These are phyloP conservation scores for Gambusia affinis DNA, from an alignment of 2,113 vertebrate species.

Conservation along the genomic window DNA sequence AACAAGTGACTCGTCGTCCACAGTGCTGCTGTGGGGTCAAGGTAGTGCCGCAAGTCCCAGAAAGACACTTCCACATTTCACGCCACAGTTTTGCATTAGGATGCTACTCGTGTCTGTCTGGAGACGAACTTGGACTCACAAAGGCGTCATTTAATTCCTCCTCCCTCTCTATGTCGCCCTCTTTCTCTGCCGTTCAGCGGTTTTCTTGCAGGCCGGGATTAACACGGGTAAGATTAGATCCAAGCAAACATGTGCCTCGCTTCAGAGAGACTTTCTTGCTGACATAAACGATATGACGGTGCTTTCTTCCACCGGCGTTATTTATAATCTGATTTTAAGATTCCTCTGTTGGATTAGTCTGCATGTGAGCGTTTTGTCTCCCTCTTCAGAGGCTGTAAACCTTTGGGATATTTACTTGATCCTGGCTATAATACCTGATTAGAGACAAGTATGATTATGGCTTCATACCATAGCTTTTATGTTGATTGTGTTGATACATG, in stretches of 20 bases:
- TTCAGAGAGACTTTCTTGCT: slow-evolving; percentile 46
- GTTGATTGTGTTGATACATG: slow-evolving; percentile 74
- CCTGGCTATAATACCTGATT: slow-evolving; percentile 65
- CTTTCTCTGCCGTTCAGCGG: slow-evolving; percentile 37
- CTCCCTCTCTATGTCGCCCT: slow-evolving; percentile 8
- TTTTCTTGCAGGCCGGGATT: slow-evolving; percentile 66
- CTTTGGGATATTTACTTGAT: slow-evolving; percentile 50
- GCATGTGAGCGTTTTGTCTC: background rate
- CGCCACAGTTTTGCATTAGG: slow-evolving; percentile 66
- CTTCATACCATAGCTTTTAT: slow-evolving; percentile 69
- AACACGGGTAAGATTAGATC: slow-evolving; percentile 64
- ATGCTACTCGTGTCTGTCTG: slow-evolving; percentile 72
- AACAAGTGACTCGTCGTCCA: slow-evolving; percentile 23
- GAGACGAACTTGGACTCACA: slow-evolving; percentile 64
- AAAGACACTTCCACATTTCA: slow-evolving; percentile 64
- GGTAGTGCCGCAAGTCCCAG: slow-evolving; percentile 59
- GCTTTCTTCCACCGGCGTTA: slow-evolving; percentile 15
- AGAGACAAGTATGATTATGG: slow-evolving; percentile 60
- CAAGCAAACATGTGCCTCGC: slow-evolving; percentile 59
- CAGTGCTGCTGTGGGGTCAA: slow-evolving; percentile 33
- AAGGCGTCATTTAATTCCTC: slow-evolving; percentile 65
- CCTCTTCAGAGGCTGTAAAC: slow-evolving; percentile 34
- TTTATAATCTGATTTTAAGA: slow-evolving; percentile 7
- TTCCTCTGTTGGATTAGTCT: background rate
- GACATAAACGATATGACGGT: slow-evolving; percentile 20